Conservation (phyloP, 2,113 vertebrate species). For the Paradisaea rubra region DNA sequence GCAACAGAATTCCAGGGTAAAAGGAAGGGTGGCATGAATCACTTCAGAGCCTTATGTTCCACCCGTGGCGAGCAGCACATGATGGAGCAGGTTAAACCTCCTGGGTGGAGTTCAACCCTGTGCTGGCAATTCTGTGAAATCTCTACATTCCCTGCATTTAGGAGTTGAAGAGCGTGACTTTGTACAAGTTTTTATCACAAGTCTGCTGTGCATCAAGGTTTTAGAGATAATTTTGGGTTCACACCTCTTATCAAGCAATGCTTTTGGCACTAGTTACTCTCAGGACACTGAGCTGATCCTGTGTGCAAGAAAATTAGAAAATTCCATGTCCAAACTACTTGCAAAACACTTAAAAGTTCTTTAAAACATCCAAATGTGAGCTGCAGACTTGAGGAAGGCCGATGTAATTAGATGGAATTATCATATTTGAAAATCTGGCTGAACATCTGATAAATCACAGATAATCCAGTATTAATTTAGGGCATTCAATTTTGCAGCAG, state of each 20-base stretch:
- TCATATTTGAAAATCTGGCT: background rate
- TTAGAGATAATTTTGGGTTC: background rate
- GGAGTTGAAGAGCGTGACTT: background rate
- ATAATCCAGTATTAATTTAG: background rate
- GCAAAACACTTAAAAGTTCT: background rate
- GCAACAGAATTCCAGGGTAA: background rate
- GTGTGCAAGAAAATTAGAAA: background rate
- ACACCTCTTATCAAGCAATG: background rate
- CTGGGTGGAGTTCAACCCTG: background rate
- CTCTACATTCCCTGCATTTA: background rate
- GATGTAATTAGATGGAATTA: background rate
- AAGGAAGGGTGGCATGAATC: background rate
- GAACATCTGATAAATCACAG: background rate
- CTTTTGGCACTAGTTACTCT: background rate
- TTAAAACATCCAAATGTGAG: background rate
- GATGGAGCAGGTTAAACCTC: background rate
- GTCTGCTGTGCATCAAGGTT: background rate
- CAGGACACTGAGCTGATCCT: too few relatives aligned
- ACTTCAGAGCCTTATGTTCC: background rate
- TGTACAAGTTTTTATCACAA: background rate
- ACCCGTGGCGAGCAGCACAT: fast-evolving
- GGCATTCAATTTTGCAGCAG: background rate
- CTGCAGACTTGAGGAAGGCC: background rate
- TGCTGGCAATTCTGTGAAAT: background rate
- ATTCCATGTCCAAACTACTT: background rate